Base-by-base conservation (phyloP, 92 coral and sea anemone species). In the Phenganax subtilis region DNA sequence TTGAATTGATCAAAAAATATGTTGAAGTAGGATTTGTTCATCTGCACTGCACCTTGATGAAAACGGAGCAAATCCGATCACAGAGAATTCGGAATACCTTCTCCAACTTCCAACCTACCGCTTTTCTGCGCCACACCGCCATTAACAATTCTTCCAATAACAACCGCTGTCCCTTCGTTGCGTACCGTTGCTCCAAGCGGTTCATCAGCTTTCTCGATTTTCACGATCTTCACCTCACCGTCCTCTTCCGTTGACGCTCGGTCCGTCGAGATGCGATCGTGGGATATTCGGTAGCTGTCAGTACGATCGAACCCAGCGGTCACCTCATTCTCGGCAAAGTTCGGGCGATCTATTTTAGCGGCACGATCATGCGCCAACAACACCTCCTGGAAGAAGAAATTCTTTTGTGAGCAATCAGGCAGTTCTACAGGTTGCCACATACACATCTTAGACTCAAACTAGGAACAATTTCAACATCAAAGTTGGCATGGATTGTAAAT, bases 51-150 rank as follows among this genome's bases (percentile, higher is more conserved):
- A 5, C 47, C 47, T 37, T 9, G 65, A 44, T 53, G 16, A 51
- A 20, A 72, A 77, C 54, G 9, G 63, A 47, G 0, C 47, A 10
- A 78, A 62, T 20, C 60, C n/a, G 27, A 47, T 25, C 14, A 30
- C 57, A 28, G 7, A 14, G 53, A 15, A 44, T 3, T 12, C 6
- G 25, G 61, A 10, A 14, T 9, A 30, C 14, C 20, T 25, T 20
- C 29, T 29, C 72, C n/a, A 1, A 0, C 8, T 20, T 20, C 25
- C 17, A 31, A 64, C 98, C 83, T 82, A 96, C 98, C 98, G 71
- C 98, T 92, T 84, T 96, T 96, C 28, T 96, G 97, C 20, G 98
- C 98, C 0, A 93, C 98, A 0, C 98, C 98, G 57, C 98, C 98
- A 74, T 87, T 96, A 6, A 96, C 97, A 25, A 96, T 90, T 71